phyloP scores from a whole-genome alignment of 2,888 invertebrate genomes.

The Daptonema setosum region DNA sequence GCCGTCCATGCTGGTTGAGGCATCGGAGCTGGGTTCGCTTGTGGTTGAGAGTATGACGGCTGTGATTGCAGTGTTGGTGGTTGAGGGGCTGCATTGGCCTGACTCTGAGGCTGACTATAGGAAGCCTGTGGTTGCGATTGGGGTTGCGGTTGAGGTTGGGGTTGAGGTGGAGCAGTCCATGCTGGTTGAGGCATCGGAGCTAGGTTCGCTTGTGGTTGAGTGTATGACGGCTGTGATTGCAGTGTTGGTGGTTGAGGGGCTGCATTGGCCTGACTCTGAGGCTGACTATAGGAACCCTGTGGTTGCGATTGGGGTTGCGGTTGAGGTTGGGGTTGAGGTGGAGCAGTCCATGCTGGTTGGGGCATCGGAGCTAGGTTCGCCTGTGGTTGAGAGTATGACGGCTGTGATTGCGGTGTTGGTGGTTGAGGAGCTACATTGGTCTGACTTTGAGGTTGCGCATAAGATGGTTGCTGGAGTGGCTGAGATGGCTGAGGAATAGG shows the following conservation, averaged over 20 bases:
- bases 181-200: constrained; percentile 5
- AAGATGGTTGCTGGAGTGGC: too few species aligned
- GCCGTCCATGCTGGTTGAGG: too few species aligned
- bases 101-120: too few species aligned
- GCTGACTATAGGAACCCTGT: too few species aligned
- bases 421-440: too few species aligned
- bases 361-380: neutral
- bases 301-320: constrained; percentile 6
- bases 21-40: too few species aligned
- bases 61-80: constrained; percentile 1
- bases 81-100: too few species aligned
- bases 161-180: constrained; percentile 4
- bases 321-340: neutral
- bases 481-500: too few species aligned
- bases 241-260: constrained; percentile 1
- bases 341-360: neutral
- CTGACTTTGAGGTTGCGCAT: too few species aligned
- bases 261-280: too few species aligned
- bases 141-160: neutral
- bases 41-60: neutral
- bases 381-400: neutral
- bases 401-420: constrained; percentile 1
- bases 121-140: constrained; percentile 6
- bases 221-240: neutral
- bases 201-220: neutral